These are phyloP conservation scores for Plebejus melissa DNA, from an alignment of 2,888 invertebrate genomes.

Conservation along the genomic window DNA sequence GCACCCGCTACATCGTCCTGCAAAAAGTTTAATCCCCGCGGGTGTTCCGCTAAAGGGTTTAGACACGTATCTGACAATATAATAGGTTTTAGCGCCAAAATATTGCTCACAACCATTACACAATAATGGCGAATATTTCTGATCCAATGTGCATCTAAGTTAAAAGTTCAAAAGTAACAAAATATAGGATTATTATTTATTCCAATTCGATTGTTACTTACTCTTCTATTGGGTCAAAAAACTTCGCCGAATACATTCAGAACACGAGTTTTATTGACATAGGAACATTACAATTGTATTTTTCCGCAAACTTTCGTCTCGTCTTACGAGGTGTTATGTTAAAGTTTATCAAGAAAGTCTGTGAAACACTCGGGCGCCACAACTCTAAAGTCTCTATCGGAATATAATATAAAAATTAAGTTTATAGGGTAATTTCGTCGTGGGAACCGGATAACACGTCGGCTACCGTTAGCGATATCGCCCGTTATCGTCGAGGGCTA, in stretches of 20 bases:
- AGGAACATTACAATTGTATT: conserved; percentile 9
- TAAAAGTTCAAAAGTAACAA: not conserved
- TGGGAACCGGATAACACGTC: not conserved
- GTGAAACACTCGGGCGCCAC: not conserved
- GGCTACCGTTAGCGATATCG: not conserved
- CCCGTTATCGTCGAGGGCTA: not conserved
- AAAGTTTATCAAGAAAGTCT: conserved; percentile 12
- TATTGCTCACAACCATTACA: not conserved
- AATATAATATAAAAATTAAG: not conserved
- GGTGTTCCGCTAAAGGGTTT: not conserved
- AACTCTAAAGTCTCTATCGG: not conserved
- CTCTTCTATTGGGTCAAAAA: not conserved
- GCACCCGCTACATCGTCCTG: conserved; percentile 8
- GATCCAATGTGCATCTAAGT: not conserved
- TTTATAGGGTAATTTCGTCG: not conserved
- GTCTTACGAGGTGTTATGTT: not conserved
- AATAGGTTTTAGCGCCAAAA: conserved; percentile 1
- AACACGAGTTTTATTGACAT: conserved; percentile 10
- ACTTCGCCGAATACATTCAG: not conserved
- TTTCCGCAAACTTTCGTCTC: conserved; percentile 2
- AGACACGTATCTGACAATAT: not conserved
- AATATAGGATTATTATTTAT: too few species aligned
- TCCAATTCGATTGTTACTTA: too few species aligned
- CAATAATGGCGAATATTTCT: not conserved
- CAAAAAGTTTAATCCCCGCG: conserved; percentile 11